Evolutionary conservation across 2,797 vertebrate species (phyloP).

Genomic region (Anguilla megastoma): DNA sequence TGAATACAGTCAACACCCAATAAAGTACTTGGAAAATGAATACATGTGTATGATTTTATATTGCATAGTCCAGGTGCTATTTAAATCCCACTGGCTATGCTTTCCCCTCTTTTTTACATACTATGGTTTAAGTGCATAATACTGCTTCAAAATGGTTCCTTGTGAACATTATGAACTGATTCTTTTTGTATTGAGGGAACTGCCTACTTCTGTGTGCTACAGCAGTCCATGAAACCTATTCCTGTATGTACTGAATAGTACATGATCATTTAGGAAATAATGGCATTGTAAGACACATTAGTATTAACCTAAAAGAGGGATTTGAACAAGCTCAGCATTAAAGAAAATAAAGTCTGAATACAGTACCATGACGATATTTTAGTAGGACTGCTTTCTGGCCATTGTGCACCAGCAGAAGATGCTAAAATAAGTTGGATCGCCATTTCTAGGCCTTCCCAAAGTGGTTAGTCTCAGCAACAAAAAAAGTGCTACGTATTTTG

Average conservation of each 20-base stretch:
- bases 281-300: not conserved
- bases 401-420: slow-evolving; percentile 15
- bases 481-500: slow-evolving; percentile 28
- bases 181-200: not conserved
- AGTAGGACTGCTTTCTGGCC: not conserved
- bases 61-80: not conserved
- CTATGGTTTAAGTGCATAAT: not conserved
- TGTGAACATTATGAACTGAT: not conserved
- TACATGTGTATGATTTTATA: not conserved
- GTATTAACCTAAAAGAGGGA: not conserved
- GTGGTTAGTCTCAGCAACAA: slow-evolving; percentile 64
- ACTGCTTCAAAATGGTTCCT: too few species aligned
- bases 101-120: not conserved
- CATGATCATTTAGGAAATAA: not conserved
- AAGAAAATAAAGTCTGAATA: not conserved
- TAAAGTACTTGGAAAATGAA: not conserved
- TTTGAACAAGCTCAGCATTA: not conserved
- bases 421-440: slow-evolving; percentile 55
- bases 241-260: not conserved
- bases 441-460: slow-evolving; percentile 49
- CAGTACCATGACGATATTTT: not conserved
- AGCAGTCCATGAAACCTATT: not conserved
- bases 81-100: not conserved
- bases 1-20: not conserved
- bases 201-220: not conserved